phyloP scores from a whole-genome alignment of 2,797 vertebrate species.

The Phalloptychus januarius region DNA sequence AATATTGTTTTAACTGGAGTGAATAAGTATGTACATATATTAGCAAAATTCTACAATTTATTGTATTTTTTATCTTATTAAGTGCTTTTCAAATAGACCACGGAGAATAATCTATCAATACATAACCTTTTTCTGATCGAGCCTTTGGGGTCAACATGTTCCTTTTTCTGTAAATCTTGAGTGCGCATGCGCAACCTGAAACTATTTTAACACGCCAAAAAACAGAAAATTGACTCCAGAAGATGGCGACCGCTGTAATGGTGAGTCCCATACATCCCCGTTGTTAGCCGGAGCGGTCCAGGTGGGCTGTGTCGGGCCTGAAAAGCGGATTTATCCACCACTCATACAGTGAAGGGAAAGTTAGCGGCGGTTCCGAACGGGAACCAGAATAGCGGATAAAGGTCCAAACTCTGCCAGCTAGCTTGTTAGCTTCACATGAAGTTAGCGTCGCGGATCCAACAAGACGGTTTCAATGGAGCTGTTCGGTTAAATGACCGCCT shows the following conservation, averaged over 20 bases:
- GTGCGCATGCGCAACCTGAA: slow-evolving; percentile 80
- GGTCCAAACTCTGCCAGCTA: slow-evolving; percentile 1
- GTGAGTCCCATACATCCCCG: slow-evolving; percentile 80
- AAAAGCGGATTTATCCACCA: rapidly evolving
- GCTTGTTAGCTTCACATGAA: slow-evolving; percentile 16
- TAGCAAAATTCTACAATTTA: not conserved
- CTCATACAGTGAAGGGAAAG: rapidly evolving
- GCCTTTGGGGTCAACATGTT: not conserved
- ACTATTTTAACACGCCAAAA: slow-evolving; percentile 73
- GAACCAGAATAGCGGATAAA: not conserved
- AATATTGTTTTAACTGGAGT: no score
- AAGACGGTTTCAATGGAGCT: rapidly evolving
- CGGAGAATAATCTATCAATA: not conserved
- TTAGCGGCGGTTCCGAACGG: not conserved
- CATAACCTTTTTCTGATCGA: not conserved
- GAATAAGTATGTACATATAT: no score
- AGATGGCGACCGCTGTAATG: slow-evolving; percentile 96
- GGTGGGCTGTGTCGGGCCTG: rapidly evolving
- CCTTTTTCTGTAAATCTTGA: not conserved
- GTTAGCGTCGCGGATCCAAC: not conserved
- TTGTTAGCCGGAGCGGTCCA: not conserved
- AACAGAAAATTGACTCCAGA: slow-evolving; percentile 73
- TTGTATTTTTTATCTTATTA: not conserved
- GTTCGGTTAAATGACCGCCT: rapidly evolving
- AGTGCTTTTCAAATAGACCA: not conserved